A percentile compares a stretch with the other conserved stretches of the same genome.
These are phyloP conservation scores for Acridotheres tristis DNA, from an alignment of 2,797 vertebrate species.

Conservation along the genomic window DNA sequence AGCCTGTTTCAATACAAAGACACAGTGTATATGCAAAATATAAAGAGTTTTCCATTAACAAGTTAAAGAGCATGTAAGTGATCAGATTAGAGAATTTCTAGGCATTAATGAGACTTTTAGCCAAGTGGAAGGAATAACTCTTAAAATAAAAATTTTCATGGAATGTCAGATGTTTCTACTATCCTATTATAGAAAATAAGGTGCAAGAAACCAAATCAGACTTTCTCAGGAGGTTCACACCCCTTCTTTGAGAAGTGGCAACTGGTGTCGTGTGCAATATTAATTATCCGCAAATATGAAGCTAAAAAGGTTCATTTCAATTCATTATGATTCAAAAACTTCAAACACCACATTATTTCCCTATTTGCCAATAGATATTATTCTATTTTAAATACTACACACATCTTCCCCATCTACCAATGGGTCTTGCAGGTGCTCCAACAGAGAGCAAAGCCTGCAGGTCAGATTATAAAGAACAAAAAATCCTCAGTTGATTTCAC, in stretches of 20 bases:
- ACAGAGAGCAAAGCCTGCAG: neutral
- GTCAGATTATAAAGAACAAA: neutral
- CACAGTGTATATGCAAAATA: neutral
- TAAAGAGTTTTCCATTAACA: neutral
- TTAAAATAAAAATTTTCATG: neutral
- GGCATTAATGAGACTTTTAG: neutral
- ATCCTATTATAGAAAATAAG: neutral
- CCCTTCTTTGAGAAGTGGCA: neutral
- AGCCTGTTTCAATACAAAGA: neutral
- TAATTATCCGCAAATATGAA: neutral
- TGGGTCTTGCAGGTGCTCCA: neutral
- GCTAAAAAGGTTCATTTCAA: neutral
- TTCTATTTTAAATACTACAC: neutral
- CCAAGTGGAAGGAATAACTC: neutral
- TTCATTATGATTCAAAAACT: neutral
- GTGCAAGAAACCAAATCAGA: neutral
- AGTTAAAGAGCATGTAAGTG: neutral
- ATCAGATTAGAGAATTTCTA: neutral
- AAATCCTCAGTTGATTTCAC: neutral
- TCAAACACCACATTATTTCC: neutral
- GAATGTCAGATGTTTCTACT: neutral
- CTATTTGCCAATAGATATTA: neutral
- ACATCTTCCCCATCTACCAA: neutral
- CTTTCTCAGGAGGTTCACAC: neutral
- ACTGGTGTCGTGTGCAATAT: neutral